A percentile compares a stretch with the other conserved stretches of the same genome.
These are phyloP conservation scores for Cepaea hortensis DNA, from an alignment of 2,888 invertebrate species.

Conservation along the genomic window DNA sequence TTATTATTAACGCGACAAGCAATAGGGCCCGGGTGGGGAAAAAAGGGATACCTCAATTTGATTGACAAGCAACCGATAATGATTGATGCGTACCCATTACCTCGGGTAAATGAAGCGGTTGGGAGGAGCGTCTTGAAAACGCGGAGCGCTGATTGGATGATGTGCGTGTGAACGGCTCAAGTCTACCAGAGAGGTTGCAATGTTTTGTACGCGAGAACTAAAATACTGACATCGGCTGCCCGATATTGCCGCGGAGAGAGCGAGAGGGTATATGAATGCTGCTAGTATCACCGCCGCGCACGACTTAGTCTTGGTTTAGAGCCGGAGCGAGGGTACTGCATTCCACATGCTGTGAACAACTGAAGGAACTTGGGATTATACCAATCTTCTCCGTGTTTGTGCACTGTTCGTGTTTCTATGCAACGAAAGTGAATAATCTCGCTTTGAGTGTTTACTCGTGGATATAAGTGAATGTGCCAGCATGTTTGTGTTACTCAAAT, in stretches of 20 bases:
- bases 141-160: slow-evolving; percentile 58
- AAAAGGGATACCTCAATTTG: slow-evolving; percentile 51
- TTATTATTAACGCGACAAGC: slow-evolving; percentile 44
- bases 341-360: not conserved
- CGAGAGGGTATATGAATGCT: not conserved
- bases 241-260: slow-evolving; percentile 35
- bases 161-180: slow-evolving; percentile 54
- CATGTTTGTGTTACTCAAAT: too few relatives aligned
- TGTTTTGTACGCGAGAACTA: slow-evolving; percentile 41
- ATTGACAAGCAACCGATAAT: slow-evolving; percentile 67
- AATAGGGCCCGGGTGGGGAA: slow-evolving; percentile 1
- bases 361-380: slow-evolving; percentile 16
- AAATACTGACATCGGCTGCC: slow-evolving; percentile 37
- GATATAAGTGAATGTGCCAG: too few relatives aligned
- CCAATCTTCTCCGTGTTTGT: not conserved
- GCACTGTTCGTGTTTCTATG: too few relatives aligned
- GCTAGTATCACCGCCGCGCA: not conserved
- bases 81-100: slow-evolving; percentile 62
- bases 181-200: slow-evolving; percentile 23
- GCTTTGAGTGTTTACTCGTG: too few relatives aligned
- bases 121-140: slow-evolving; percentile 62
- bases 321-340: not conserved
- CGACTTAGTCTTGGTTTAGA: slow-evolving; percentile 9
- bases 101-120: slow-evolving; percentile 47
- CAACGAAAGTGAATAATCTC: too few relatives aligned